Evolutionary conservation across 2,113 vertebrate species (phyloP), one percentile per base, ranked within the genome.

Genomic region (Cynoglossus semilaevis): DNA sequence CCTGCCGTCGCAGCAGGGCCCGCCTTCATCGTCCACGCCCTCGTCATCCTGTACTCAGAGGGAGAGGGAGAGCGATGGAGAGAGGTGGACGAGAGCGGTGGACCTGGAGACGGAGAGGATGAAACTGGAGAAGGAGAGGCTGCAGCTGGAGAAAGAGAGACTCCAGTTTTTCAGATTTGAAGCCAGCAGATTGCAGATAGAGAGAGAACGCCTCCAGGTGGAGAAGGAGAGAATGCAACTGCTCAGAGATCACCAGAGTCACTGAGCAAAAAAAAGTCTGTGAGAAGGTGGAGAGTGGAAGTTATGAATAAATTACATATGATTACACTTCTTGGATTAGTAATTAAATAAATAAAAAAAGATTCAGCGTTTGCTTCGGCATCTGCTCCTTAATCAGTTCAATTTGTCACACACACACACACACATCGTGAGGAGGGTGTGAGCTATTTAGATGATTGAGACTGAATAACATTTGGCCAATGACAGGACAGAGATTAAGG

Each of bases 91-190:
- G 38, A 91, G 91, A 0, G 79, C 81, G 1, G 87, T 93, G 64
- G 92, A 95, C 85, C 81, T 94, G 74, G 95, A 98, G 85, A 80
- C 92, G 0, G 94, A 94, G 58, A 94, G 93, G 84, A 58, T 98
- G 44, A 96, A 93, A 85, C 90, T 98, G 5, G 94, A 98, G 81
- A 92, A 93, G 61, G 95, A 96, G 79, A 91, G 93, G 47, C 89
- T 96, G 70, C 94, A 95, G 58, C 83, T 98, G 54, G 94, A 97
- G 61, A 96, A 95, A 14, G 94, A 97, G 63, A 88, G 94, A 67
- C 88, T 98, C 67, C 95, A 97, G 80, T 95, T 97, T 68, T 81
- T 96, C 1, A 97, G 94, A 74, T 96, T 95, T 62, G 95, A 96
- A 75, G 92, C 92, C 0, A 92, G 95, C 70, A 91, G 95, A 77